Percentiles rank a stretch among this genome's conserved stretches.
These are phyloP conservation scores for Carlito syrichta DNA, from an alignment of 2,113 vertebrate genomes.

Conservation along the genomic window DNA sequence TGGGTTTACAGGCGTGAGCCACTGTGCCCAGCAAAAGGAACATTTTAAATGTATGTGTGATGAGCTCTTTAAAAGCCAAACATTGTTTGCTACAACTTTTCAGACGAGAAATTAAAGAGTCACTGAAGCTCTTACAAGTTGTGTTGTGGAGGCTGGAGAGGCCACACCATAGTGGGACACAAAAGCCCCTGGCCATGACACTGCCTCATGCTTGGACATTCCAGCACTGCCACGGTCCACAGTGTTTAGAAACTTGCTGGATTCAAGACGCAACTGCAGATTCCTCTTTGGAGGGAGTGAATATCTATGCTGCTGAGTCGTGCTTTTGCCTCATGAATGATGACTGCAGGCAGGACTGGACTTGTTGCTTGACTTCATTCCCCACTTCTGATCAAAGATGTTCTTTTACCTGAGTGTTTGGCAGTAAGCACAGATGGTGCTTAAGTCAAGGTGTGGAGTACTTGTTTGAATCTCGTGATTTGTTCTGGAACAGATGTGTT, in stretches of 20 bases:
- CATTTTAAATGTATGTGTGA: neutral
- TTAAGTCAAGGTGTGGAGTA: neutral
- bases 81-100: neutral
- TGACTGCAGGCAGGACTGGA: neutral
- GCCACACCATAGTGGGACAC: neutral
- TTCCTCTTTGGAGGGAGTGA: neutral
- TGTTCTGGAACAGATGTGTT: neutral
- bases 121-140: neutral
- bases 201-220: neutral
- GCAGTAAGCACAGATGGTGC: neutral
- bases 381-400: neutral
- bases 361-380: neutral
- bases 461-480: neutral
- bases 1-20: too few species aligned
- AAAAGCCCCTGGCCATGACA: fast-evolving
- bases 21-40: too few species aligned
- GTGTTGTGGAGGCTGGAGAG: fast-evolving
- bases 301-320: neutral
- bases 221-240: fast-evolving
- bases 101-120: neutral
- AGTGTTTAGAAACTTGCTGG: fast-evolving
- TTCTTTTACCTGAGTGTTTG: neutral
- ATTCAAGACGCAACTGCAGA: neutral
- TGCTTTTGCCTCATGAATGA: neutral
- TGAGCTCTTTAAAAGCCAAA: neutral